Conservation (phyloP, 2,888 invertebrate genomes). For the Andrena flavipes region DNA sequence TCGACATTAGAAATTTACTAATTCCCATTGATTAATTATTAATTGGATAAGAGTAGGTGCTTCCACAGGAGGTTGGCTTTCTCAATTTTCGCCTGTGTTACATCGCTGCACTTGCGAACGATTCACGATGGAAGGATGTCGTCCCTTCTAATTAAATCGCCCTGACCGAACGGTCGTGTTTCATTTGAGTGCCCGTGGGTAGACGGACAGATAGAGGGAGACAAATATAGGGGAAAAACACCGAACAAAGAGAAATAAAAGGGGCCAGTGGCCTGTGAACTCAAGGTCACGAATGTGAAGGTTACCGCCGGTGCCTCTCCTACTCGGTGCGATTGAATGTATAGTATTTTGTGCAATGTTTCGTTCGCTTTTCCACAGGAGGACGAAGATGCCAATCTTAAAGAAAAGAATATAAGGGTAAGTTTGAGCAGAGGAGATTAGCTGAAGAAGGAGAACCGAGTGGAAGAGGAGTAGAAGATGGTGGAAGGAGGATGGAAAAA, state of each 20-base stretch:
- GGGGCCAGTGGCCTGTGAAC: slow-evolving; percentile 62
- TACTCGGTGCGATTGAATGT: slow-evolving; percentile 58
- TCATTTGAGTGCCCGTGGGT: slow-evolving; percentile 65
- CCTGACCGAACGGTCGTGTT: slow-evolving; percentile 72
- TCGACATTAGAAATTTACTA: too few relatives aligned
- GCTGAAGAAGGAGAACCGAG: slow-evolving; percentile 3
- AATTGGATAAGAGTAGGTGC: slow-evolving; percentile 8
- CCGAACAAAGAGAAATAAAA: slow-evolving; percentile 15
- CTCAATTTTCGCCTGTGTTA: neutral
- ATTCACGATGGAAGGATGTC: slow-evolving; percentile 38
- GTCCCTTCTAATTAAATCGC: slow-evolving; percentile 81
- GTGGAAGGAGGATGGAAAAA: slow-evolving; percentile 19
- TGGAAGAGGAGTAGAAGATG: slow-evolving; percentile 1
- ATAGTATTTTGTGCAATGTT: slow-evolving; percentile 56
- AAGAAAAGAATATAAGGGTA: neutral
- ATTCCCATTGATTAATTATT: too few relatives aligned
- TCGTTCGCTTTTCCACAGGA: slow-evolving; percentile 52
- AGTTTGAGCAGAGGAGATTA: neutral
- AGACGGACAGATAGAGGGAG: slow-evolving; percentile 43
- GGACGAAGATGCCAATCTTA: slow-evolving; percentile 5
- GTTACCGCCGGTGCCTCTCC: slow-evolving; percentile 78
- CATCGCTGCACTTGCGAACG: slow-evolving; percentile 13
- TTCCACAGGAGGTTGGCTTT: slow-evolving; percentile 38
- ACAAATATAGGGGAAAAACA: slow-evolving; percentile 23
- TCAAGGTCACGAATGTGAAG: slow-evolving; percentile 82